These are phyloP conservation scores for Terrapene triunguis DNA, from an alignment of 2,113 vertebrate species.

Conservation along the genomic window DNA sequence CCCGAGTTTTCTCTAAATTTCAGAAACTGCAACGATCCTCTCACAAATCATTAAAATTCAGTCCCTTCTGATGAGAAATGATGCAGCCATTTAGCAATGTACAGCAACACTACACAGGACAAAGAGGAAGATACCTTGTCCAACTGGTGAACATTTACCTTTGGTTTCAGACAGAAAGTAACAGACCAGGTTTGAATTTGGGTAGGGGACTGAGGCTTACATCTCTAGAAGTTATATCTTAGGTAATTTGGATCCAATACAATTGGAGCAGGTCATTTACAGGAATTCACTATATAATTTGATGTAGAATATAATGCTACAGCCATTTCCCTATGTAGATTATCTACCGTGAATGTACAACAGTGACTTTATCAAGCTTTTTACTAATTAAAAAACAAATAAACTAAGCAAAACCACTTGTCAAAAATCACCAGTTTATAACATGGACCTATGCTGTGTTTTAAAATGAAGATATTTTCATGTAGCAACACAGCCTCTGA, in stretches of 20 bases:
- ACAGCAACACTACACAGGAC: fast-evolving
- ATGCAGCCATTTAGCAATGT: not conserved
- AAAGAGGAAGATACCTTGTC: not conserved
- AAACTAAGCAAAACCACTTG: not conserved
- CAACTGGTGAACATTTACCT: not conserved
- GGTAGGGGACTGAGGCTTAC: not conserved
- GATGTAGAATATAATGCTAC: not conserved
- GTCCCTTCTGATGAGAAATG: not conserved
- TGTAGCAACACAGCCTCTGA: not conserved
- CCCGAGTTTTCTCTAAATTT: not conserved
- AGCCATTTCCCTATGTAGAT: not conserved
- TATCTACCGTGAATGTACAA: not conserved
- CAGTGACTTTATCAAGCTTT: not conserved
- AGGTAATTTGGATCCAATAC: not conserved
- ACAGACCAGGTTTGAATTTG: not conserved
- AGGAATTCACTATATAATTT: not conserved
- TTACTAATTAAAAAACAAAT: not conserved
- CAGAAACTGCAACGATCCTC: not conserved
- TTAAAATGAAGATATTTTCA: not conserved
- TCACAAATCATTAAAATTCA: not conserved
- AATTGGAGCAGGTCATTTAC: not conserved
- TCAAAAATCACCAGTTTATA: not conserved
- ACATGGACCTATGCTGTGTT: not conserved
- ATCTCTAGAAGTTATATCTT: not conserved
- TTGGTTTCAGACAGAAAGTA: not conserved